Evolutionary conservation across 30 jellyfish, hydroid and myxozoan genomes (phyloP), one percentile per base, ranked within the genome.

Genomic region (Cassiopea andromeda): DNA sequence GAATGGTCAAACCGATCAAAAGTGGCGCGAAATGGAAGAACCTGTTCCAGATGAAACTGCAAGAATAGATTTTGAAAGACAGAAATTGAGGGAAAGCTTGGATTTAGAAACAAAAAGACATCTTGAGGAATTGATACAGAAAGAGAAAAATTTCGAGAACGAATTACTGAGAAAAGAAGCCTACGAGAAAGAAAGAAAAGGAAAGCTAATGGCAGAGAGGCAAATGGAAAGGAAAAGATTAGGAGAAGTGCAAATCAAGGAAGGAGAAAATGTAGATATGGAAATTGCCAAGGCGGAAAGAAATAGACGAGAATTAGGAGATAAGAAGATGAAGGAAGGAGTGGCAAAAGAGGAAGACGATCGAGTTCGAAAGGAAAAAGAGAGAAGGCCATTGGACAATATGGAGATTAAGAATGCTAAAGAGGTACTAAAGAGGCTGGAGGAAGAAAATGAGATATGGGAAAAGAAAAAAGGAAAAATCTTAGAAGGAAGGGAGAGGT

Each of bases 341-440:
- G 49, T 16, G 60, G 77, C 76, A 72, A 58, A 58, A 27, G 60
- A 69, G n/a, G 91, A 90, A 48, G 45, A 57, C 1, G 83, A 73
- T 59, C 73, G 71, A 27, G 1, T 44, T 60, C 81, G 9, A 72
- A 87, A n/a, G 79, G 87, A 72, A 66, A 68, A 79, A 75, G 27
- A 2, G 73, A 64, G 73, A 17, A 48, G 43, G 72, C 83, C 77
- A 69, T 13, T 78, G 8, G 94, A 82, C 7, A 85, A 91, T 50
- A 69, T n/a, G 15, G 78, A 46, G 2, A 72, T 1, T 73, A 79
- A 75, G 64, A 75, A 81, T 60, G 66, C 17, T 16, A 73, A 78
- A 78, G 91, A 78, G 61, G 91, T 78, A 73, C 83, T 78, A 18
- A 49, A 79, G 83, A 89, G 87, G 3, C 77, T 78, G 61, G 91